These are phyloP conservation scores for Bemisia tabaci DNA, from an alignment of 1,140 invertebrate species.

Conservation along the genomic window DNA sequence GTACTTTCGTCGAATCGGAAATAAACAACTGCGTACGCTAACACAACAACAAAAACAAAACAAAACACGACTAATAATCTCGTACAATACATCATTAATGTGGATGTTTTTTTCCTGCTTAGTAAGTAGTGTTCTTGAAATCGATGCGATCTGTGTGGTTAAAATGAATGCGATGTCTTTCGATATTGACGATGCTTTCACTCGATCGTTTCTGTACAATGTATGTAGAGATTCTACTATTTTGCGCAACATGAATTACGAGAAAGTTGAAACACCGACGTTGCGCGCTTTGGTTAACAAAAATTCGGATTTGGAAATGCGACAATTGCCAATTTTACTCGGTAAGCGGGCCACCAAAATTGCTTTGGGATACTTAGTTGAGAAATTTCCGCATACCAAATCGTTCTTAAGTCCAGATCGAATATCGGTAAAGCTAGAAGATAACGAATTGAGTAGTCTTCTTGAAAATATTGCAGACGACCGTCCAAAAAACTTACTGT, in stretches of 20 bases:
- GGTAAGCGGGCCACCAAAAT: background rate
- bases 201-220: background rate
- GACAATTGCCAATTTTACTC: background rate
- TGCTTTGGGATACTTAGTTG: background rate
- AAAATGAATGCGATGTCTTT: too few species aligned
- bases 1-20: too few species aligned
- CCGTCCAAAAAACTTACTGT: background rate
- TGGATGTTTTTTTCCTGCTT: too few species aligned
- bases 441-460: background rate
- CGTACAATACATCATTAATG: too few species aligned
- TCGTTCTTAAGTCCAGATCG: background rate
- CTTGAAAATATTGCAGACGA: background rate
- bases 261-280: background rate
- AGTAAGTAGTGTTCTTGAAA: too few species aligned
- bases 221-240: background rate
- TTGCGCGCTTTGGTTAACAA: background rate
- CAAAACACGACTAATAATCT: too few species aligned
- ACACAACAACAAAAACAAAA: too few species aligned
- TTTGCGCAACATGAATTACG: background rate
- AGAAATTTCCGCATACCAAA: background rate
- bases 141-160: too few species aligned
- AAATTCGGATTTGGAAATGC: background rate
- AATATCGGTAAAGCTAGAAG: background rate
- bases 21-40: too few species aligned
- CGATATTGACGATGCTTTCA: background rate